These are phyloP conservation scores for Allolobophora icterica DNA, from an alignment of 2,888 invertebrate genomes.

Conservation along the genomic window DNA sequence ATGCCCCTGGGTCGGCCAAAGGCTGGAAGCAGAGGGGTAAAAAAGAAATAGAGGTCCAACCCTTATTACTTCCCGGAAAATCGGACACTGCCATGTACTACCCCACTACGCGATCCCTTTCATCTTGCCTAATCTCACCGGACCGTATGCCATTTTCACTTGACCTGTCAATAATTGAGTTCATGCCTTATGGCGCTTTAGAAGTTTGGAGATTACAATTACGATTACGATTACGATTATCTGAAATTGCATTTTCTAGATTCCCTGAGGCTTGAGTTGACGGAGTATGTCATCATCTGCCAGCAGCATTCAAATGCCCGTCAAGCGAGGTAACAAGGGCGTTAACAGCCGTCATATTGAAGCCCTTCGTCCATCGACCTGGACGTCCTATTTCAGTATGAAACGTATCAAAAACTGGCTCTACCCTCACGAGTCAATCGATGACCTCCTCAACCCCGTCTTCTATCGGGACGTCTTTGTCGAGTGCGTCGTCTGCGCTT, in stretches of 20 bases:
- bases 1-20: no score
- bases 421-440: neutral
- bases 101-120: neutral
- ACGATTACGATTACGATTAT: no score
- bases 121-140: neutral
- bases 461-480: conserved; percentile 32
- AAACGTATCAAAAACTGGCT: neutral
- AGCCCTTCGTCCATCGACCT: neutral
- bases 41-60: no score
- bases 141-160: neutral
- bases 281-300: neutral
- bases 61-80: no score
- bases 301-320: neutral
- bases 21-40: no score
- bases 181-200: no score
- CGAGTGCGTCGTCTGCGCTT: no score
- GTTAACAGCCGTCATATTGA: neutral
- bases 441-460: conserved; percentile 28
- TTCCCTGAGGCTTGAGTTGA: neutral
- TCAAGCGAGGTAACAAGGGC: neutral
- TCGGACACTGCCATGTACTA: no score
- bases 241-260: neutral
- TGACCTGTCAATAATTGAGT: neutral
- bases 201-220: no score
- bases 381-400: neutral